Evolutionary conservation across 35 echinoderm and acorn worm genomes (phyloP).

Genomic region (Hemicentrotus pulcherrimus): DNA sequence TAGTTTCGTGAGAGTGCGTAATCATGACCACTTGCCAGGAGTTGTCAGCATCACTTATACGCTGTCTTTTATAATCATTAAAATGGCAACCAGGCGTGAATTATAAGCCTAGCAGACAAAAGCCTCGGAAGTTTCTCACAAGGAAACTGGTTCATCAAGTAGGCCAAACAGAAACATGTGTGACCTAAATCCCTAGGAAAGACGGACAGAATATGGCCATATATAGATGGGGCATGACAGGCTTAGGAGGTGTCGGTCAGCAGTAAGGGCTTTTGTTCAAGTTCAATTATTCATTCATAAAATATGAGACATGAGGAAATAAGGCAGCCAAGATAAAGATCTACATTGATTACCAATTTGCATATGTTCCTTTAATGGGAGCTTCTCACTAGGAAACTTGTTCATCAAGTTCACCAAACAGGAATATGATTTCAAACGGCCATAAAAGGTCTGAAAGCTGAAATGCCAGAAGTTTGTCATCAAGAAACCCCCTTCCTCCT

Average conservation of each 20-base stretch:
- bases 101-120: neutral
- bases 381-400: no score
- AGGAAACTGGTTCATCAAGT: neutral
- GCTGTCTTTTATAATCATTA: neutral
- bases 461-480: no score
- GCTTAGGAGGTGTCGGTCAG: neutral
- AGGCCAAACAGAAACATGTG: neutral
- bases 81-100: constrained; percentile 2
- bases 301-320: neutral
- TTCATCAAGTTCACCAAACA: no score
- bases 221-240: neutral
- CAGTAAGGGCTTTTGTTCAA: neutral
- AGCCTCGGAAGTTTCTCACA: constrained; percentile 1
- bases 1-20: neutral
- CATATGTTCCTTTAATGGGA: no score
- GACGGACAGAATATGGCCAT: neutral
- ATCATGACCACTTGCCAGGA: neutral
- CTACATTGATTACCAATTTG: no score
- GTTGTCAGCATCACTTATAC: neutral
- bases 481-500: no score
- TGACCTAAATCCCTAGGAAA: neutral
- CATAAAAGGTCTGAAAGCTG: no score
- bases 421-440: no score
- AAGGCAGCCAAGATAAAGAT: neutral
- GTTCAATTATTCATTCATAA: neutral